These are phyloP conservation scores for Heptranchias perlo DNA, from an alignment of 2,113 vertebrate species.

Conservation along the genomic window DNA sequence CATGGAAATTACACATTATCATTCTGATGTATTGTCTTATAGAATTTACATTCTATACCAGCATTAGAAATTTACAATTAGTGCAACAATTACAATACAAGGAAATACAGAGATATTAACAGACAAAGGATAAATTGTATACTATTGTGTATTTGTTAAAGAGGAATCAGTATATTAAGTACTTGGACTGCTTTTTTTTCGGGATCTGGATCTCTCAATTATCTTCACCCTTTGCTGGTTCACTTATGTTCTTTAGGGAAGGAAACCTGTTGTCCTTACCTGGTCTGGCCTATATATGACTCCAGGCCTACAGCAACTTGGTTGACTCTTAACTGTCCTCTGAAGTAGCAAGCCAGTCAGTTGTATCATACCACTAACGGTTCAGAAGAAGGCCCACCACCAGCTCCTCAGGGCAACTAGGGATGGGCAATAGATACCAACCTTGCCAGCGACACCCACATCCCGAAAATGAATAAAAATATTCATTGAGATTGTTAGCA, in stretches of 20 bases:
- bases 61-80: background rate
- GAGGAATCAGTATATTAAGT: background rate
- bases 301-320: background rate
- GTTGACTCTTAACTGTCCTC: background rate
- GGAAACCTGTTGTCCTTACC: background rate
- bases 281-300: background rate
- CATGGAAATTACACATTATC: background rate
- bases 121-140: background rate
- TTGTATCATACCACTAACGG: background rate
- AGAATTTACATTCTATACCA: background rate
- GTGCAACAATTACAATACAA: background rate
- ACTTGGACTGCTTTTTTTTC: background rate
- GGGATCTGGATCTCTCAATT: background rate
- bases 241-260: background rate
- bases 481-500: too few relatives aligned
- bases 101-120: background rate
- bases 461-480: background rate
- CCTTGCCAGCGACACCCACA: background rate
- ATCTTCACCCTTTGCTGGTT: background rate
- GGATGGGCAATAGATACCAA: background rate
- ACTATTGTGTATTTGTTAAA: background rate
- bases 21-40: slow-evolving; percentile 2
- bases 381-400: background rate
- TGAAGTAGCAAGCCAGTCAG: background rate
- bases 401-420: background rate